phyloP scores from a whole-genome alignment of 2,797 vertebrate species.

The Hydrolagus colliei region DNA sequence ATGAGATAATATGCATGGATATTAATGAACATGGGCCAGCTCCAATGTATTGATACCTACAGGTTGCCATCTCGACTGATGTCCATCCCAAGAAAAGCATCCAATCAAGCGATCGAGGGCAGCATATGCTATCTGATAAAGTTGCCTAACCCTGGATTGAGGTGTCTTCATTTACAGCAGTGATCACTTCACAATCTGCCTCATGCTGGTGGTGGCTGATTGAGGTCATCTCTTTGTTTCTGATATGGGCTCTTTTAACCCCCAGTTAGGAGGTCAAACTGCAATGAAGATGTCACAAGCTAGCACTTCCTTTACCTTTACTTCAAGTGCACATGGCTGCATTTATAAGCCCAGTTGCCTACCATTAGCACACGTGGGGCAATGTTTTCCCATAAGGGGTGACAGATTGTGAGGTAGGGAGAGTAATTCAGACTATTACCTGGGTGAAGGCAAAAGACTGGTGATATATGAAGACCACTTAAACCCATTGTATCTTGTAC shows the following conservation, averaged over 20 bases:
- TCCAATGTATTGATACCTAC: background rate
- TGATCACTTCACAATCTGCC: background rate
- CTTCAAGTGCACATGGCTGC: conserved; percentile 7
- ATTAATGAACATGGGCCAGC: background rate
- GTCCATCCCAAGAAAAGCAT: background rate
- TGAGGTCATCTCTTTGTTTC: conserved; percentile 10
- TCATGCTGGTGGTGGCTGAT: background rate
- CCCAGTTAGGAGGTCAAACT: background rate
- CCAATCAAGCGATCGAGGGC: background rate
- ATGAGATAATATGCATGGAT: background rate
- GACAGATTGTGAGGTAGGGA: conserved; percentile 78
- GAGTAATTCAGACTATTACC: conserved; percentile 80
- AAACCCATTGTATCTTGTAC: conserved; percentile 83
- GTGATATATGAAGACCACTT: conserved; percentile 85
- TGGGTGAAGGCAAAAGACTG: conserved; percentile 75
- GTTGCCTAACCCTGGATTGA: background rate
- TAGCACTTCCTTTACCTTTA: background rate
- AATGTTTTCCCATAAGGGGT: conserved; percentile 70
- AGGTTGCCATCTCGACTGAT: background rate
- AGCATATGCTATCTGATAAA: background rate
- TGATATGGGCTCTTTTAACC: background rate
- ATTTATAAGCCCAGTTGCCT: conserved; percentile 44
- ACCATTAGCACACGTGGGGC: conserved; percentile 62
- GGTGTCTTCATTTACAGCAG: background rate
- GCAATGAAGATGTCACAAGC: conserved; percentile 9